Base-by-base conservation (phyloP, 1,140 invertebrate species). In the Drosophila mayri region DNA sequence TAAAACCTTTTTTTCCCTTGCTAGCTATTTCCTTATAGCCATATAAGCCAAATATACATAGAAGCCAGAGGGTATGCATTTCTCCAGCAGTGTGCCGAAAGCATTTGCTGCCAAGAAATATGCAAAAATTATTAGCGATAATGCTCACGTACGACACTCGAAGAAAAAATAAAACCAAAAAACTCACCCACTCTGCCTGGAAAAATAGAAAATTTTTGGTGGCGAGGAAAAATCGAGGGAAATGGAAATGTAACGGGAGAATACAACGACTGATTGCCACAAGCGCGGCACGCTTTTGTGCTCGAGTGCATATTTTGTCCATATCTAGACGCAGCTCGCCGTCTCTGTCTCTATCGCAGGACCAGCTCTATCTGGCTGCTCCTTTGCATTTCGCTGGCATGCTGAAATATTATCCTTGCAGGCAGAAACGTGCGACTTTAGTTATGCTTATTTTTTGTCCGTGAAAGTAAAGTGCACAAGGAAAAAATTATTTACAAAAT, bases 71-170 rank as follows among this genome's bases (percentile, higher is more conserved):
- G 76, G 49, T 79, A 77, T 83, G 76, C 84, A 83, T 87, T 87
- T 79, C 58, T 52, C 46, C 77, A 75, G 50, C 59, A 62, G 52
- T 43, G 43, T 55, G 58, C 46, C 60, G 59, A 40, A 41, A 62
- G 66, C 67, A 18, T 62, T 65, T 35, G 14, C 32, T 41, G 49
- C 59, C 59, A 52, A 16, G 67, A 88, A 88, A 90, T 90, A 90
- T 90, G 81, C 81, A 90, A 85, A 90, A 90, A 90, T 91, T 91
- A 91, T 91, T 91, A 91, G 81, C 88, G 81, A 91, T 91, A 91
- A 91, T 91, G 83, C 88, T 91, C 88, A 91, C 88, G 88, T 91
- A 91, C 88, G 64, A 81, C 80, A 84, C 76, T 84, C 77, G 68
- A 64, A 79, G 85, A 78, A 64, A 79, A 64, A 60, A 80, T 81